Evolutionary conservation across 2,888 invertebrate species (phyloP), one percentile per base, ranked within the genome.

Genomic region (Penaeus monodon): DNA sequence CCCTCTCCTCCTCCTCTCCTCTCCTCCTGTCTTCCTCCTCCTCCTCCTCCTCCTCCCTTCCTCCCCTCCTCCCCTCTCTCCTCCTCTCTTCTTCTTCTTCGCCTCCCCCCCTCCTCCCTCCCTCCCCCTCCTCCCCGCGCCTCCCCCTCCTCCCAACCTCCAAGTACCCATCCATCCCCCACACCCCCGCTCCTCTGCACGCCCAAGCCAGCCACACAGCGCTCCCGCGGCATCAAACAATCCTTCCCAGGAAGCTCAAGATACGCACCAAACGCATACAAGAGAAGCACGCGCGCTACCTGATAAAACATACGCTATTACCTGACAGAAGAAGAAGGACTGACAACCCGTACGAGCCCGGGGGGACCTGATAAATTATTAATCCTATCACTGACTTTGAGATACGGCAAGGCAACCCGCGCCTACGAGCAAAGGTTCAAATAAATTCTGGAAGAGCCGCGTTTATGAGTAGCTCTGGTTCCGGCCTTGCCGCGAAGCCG

Each of bases 351-450:
- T n/a, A n/a, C n/a, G n/a, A n/a, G n/a, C 33, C 79, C 29, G 65
- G 33, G 29, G 63, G 70, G 64, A 70, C 64, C 85, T 85, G 85
- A 85, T 85, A 85, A 79, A 85, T 85, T 85, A 85, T 85, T 85
- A 85, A 85, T 85, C 76, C 85, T 85, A 85, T 85, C 85, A 80
- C 85, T 85, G 85, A 85, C 85, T 85, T 85, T 85, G 85, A 85
- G 85, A 85, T 85, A 85, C 85, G 85, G 85, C 79, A 85, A 80
- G 73, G 70, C 85, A 14, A 73, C 85, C 64, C 63, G 80, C 85
- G 85, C 85, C 85, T 85, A 85, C 85, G 79, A 80, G 64, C 80
- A 73, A 79, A 85, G 85, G 85, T 80, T 73, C 85, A 85, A 85
- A 85, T 85, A 85, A 85, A 85, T 85, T 85, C 73, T 38, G 70